These are phyloP conservation scores for Nothocercus nigrocapillus DNA, from an alignment of 2,113 vertebrate genomes.

Conservation along the genomic window DNA sequence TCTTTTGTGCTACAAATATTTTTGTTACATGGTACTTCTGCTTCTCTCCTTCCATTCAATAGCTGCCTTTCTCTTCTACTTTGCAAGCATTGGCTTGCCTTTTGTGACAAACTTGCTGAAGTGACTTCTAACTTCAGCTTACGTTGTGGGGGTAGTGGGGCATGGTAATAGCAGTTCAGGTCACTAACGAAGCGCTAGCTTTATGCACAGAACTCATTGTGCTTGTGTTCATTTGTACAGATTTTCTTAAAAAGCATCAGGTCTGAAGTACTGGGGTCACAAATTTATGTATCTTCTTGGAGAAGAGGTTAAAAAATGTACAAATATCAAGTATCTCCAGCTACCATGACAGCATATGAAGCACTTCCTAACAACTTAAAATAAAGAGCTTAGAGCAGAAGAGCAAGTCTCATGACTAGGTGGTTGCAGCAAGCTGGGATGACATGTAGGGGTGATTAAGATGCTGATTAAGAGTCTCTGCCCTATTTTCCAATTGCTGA, in stretches of 20 bases:
- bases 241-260: not conserved
- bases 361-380: not conserved
- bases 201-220: not conserved
- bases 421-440: not conserved
- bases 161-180: not conserved
- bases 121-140: not conserved
- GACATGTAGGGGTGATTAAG: not conserved
- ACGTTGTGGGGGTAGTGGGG: not conserved
- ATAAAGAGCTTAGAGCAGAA: not conserved
- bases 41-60: not conserved
- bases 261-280: not conserved
- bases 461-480: not conserved
- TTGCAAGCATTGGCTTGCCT: not conserved
- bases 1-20: not conserved
- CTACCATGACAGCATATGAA: accelerated
- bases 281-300: not conserved
- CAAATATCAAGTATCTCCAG: not conserved
- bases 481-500: not conserved
- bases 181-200: not conserved
- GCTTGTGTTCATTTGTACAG: not conserved
- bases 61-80: not conserved
- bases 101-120: not conserved
- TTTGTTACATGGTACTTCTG: not conserved
- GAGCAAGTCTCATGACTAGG: not conserved
- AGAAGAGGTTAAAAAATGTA: not conserved